Conservation (phyloP, 2,113 vertebrate genomes). For the Synodontis membranacea region DNA sequence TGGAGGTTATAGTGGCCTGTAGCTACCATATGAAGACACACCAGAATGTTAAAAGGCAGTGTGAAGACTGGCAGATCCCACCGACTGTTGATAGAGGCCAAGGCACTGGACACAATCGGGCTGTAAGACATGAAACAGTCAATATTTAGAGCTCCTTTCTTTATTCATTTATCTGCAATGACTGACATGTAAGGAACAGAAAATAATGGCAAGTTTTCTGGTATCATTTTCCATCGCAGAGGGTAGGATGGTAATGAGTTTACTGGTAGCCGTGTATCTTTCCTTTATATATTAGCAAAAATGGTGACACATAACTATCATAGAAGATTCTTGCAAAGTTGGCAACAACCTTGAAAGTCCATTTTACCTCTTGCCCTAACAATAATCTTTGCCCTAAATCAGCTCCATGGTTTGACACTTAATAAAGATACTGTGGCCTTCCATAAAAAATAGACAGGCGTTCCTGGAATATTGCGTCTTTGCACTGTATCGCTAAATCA, state of each 20-base stretch:
- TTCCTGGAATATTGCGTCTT: neutral
- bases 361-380: neutral
- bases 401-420: neutral
- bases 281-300: neutral
- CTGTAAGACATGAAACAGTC: slow-evolving; percentile 68
- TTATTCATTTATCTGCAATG: neutral
- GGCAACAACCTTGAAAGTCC: neutral
- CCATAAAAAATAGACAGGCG: neutral
- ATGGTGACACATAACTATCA: neutral
- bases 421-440: neutral
- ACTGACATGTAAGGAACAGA: neutral
- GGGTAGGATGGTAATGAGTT: neutral
- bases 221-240: neutral
- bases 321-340: neutral
- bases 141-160: slow-evolving; percentile 1
- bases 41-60: slow-evolving; percentile 87
- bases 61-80: slow-evolving; percentile 96
- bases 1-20: slow-evolving; percentile 84
- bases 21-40: slow-evolving; percentile 87
- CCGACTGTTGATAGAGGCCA: slow-evolving; percentile 83
- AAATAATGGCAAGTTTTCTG: neutral
- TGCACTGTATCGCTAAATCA: neutral
- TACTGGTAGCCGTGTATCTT: neutral
- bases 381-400: neutral
- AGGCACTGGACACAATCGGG: slow-evolving; percentile 85